These are phyloP conservation scores for Leptothorax acervorum DNA, from an alignment of 2,888 invertebrate genomes.

Conservation along the genomic window DNA sequence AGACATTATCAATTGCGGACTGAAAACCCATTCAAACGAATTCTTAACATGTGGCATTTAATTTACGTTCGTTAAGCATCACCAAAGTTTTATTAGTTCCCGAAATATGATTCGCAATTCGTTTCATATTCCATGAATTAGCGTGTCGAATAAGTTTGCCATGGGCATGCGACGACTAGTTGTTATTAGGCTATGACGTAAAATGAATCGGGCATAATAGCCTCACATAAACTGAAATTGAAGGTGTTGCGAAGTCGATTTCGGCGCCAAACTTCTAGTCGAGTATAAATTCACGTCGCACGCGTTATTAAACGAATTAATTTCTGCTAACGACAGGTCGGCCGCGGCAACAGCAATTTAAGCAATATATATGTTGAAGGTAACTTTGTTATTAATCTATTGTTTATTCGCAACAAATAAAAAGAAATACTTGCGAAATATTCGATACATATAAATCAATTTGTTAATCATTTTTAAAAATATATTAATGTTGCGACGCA, in stretches of 20 bases:
- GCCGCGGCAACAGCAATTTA: conserved; percentile 21
- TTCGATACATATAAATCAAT: not conserved
- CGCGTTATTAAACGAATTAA: conserved; percentile 53
- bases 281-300: conserved; percentile 1
- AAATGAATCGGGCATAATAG: conserved; percentile 66
- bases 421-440: not conserved
- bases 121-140: conserved; percentile 36
- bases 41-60: conserved; percentile 29
- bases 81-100: conserved; percentile 48
- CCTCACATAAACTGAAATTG: conserved; percentile 68
- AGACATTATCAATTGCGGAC: not conserved
- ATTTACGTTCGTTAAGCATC: conserved; percentile 25
- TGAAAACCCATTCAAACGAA: conserved; percentile 23
- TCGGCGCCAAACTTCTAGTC: conserved; percentile 50
- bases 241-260: conserved; percentile 69
- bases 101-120: conserved; percentile 34
- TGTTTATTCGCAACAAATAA: not conserved
- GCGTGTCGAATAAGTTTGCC: conserved; percentile 48
- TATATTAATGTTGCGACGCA: not conserved
- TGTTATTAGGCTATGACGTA: conserved; percentile 29
- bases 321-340: conserved; percentile 40
- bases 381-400: conserved; percentile 41
- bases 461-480: not conserved
- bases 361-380: conserved; percentile 14
- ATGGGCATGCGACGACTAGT: conserved; percentile 18